Evolutionary conservation across 2,797 vertebrate genomes (phyloP).

Genomic region (Phrynocephalus guinanensis): DNA sequence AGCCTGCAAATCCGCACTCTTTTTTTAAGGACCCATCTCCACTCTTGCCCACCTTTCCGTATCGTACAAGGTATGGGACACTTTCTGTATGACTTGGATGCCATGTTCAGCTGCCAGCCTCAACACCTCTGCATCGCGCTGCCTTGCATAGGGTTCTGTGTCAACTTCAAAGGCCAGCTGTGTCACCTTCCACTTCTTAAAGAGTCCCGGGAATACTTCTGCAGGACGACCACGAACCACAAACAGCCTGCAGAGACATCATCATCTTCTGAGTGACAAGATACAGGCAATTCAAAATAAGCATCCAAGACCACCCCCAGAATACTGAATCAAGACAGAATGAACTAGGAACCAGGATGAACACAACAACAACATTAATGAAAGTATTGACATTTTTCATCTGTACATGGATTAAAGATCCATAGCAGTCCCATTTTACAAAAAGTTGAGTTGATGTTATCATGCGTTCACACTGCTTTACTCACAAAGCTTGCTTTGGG

Average conservation of each 20-base stretch:
- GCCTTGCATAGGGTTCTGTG: constrained; percentile 76
- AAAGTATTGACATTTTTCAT: neutral
- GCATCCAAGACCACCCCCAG: neutral
- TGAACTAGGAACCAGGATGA: neutral
- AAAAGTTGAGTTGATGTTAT: neutral
- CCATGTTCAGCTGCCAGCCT: constrained; percentile 67
- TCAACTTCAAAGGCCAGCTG: constrained; percentile 79
- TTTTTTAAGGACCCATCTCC: fast-evolving
- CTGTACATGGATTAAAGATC: neutral
- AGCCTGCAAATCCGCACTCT: too few species aligned
- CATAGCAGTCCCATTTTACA: neutral
- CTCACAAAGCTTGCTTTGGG: too few species aligned
- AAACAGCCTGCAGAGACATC: constrained; percentile 72
- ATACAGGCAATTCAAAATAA: neutral
- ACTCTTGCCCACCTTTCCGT: constrained; percentile 72
- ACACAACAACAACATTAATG: neutral
- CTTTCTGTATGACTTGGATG: constrained; percentile 75
- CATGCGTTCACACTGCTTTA: neutral
- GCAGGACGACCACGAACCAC: constrained; percentile 76
- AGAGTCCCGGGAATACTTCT: constrained; percentile 78
- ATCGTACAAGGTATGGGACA: constrained; percentile 81
- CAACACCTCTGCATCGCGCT: constrained; percentile 66
- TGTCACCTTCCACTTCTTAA: constrained; percentile 75
- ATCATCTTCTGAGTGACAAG: neutral
- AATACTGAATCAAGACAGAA: neutral